Evolutionary conservation across 1,140 invertebrate species (phyloP), one percentile per base, ranked within the genome.

Genomic region (Listronotus oregonensis): DNA sequence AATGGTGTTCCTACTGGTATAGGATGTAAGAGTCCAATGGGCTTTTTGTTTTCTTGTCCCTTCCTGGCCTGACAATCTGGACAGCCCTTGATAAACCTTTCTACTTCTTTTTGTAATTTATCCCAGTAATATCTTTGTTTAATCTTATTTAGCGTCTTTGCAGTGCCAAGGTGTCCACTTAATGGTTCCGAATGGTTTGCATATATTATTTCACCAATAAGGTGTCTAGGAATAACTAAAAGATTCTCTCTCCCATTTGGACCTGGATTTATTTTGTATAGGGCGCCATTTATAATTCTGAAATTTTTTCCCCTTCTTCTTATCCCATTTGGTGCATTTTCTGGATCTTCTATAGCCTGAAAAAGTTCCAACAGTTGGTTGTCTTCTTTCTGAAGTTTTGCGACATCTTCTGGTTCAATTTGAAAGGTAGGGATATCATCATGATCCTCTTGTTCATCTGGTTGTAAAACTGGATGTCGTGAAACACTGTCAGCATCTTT

Each of bases 41-140:
- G 70, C 58, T 66, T 42, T 14, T 7, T 63, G 42, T 50, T 71
- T 58, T 37, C 51, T 61, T 12, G 11, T 2, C 43, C 5, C 7
- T 46, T 46, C 7, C 43, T 46, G 3, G 43, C 68, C 62, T 70
- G 72, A 32, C 65, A 73, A 44, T 73, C 67, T 47, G 56, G 42
- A 54, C 67, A 71, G 15, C 66, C 72, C 52, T 70, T 70, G 32
- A 73, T 52, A 55, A 65, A 72, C 50, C 64, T 70, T 62, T 63
- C 56, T 17, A 73, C 44, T 44, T 73, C 72, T 49, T 67, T 71
- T 32, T 61, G 17, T 34, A 72, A 11, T 8, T 17, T 37, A 7
- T 59, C 51, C 72, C 72, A 74, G 52, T 67, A 71, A 43, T 58
- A 72, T 1, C 68, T 37, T 1, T 32, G 7, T 58, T 63, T 67